Evolutionary conservation across 1,140 invertebrate species (phyloP), one percentile per base, ranked within the genome.

Genomic region (Maniola jurtina): DNA sequence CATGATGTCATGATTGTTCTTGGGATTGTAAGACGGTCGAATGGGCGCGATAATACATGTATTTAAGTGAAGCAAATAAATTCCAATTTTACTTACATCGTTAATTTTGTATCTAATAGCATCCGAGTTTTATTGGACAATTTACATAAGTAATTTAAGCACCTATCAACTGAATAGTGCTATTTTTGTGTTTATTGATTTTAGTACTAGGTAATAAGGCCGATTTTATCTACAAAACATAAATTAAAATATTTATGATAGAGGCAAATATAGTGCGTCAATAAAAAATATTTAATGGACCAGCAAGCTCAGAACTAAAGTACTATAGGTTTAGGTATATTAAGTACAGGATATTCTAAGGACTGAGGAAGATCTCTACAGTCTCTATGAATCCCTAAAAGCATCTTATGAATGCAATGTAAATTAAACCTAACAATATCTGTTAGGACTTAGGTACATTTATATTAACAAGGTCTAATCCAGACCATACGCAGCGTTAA

Each of bases 11-110:
- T 25, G 25, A 25, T 4, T 25, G 25, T 25, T 25, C 25, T 25
- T 25, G 25, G 1, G 71, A 77, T 78, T 77, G 45, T 66, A 61
- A 59, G 61, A 76, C 64, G 64, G 45, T 71, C 76, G 68, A 74
- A 70, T 66, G 61, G 70, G 61, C 68, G 45, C 71, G 61, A 55
- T 66, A 56, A 70, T 68, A 64, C 59, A 25, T 64, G 61, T 61
- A 66, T 4, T 4, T 61, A 66, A 71, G 64, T 70, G 59, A 70
- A 59, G 45, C 58, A 36, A 67, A 72, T 72, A 69, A 67, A 71
- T 72, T 64, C n/a, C 13, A 65, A 67, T 60, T 69, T 75, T 75
- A 72, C 72, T 72, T 69, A 70, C 63, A 56, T 61, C 62, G 47
- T 66, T 68, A 68, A 66, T 68, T 73, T 67, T 55, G 38, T 64